Percentiles rank a stretch among this genome's conserved stretches.
These are phyloP conservation scores for Camponotus pennsylvanicus DNA, from an alignment of 1,140 invertebrate genomes.

Conservation along the genomic window DNA sequence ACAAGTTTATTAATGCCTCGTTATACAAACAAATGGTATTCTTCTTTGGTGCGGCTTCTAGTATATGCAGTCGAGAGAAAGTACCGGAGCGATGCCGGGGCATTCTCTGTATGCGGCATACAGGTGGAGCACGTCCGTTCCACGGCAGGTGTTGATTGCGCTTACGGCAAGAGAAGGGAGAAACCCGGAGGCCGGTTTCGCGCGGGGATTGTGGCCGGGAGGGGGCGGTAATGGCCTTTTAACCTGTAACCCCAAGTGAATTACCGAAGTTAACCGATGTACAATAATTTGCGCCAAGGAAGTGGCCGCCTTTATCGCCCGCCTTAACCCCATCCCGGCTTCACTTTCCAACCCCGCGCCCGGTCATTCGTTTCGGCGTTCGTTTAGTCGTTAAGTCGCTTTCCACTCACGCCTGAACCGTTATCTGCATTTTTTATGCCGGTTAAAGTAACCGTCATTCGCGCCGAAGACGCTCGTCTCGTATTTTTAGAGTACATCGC, in stretches of 20 bases:
- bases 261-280: constrained; percentile 81
- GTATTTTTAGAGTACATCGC: constrained; percentile 29
- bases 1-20: not conserved
- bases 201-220: constrained; percentile 70
- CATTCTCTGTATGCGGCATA: not conserved
- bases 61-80: constrained; percentile 27
- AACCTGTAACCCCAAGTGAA: constrained; percentile 80
- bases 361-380: constrained; percentile 69
- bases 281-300: constrained; percentile 80
- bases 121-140: constrained; percentile 35
- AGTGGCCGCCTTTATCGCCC: constrained; percentile 63
- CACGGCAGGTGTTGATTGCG: constrained; percentile 75
- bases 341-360: constrained; percentile 22
- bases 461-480: not conserved
- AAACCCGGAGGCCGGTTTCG: constrained; percentile 56
- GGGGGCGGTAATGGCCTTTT: constrained; percentile 80
- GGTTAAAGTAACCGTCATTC: constrained; percentile 49
- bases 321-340: constrained; percentile 27
- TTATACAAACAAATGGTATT: constrained; percentile 21
- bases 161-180: constrained; percentile 62
- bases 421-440: constrained; percentile 70
- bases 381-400: constrained; percentile 64
- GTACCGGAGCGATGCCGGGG: not conserved
- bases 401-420: constrained; percentile 54
- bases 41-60: not conserved